Conservation (phyloP, 2,888 invertebrate genomes). For the Drosophila eohydei region DNA sequence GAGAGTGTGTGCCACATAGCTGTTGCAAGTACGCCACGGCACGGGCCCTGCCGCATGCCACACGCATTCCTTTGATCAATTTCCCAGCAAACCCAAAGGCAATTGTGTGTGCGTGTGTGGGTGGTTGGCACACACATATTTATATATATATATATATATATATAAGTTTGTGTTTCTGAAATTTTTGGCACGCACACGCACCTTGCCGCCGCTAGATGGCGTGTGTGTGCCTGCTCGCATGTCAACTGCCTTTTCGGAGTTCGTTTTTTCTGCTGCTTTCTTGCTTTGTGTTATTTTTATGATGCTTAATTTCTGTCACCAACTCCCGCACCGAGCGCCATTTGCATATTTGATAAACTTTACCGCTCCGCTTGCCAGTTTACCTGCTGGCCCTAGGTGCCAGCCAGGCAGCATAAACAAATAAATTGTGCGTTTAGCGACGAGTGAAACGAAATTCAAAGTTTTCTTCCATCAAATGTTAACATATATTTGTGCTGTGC, state of each 20-base stretch:
- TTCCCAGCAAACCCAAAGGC: conserved; percentile 32
- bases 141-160: conserved; percentile 14
- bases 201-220: conserved; percentile 49
- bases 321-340: conserved; percentile 32
- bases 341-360: conserved; percentile 71
- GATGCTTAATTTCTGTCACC: conserved; percentile 73
- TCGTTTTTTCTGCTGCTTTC: conserved; percentile 14
- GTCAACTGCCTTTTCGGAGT: conserved; percentile 45
- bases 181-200: conserved; percentile 50
- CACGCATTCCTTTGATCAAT: conserved; percentile 69
- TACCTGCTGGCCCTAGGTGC: not conserved
- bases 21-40: conserved; percentile 16
- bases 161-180: conserved; percentile 33
- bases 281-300: conserved; percentile 54
- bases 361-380: not conserved
- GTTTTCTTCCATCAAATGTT: conserved; percentile 46
- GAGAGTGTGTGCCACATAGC: conserved; percentile 48
- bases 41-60: conserved; percentile 29
- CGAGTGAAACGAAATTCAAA: conserved; percentile 52
- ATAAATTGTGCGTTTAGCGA: conserved; percentile 61
- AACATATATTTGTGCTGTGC: conserved; percentile 51
- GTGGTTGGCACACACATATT: conserved; percentile 3
- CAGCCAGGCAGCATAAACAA: conserved; percentile 51
- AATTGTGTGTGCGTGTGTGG: conserved; percentile 26
- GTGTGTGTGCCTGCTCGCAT: conserved; percentile 43